phyloP scores from a whole-genome alignment of 2,797 vertebrate genomes.

The Cyprinodon diabolis region DNA sequence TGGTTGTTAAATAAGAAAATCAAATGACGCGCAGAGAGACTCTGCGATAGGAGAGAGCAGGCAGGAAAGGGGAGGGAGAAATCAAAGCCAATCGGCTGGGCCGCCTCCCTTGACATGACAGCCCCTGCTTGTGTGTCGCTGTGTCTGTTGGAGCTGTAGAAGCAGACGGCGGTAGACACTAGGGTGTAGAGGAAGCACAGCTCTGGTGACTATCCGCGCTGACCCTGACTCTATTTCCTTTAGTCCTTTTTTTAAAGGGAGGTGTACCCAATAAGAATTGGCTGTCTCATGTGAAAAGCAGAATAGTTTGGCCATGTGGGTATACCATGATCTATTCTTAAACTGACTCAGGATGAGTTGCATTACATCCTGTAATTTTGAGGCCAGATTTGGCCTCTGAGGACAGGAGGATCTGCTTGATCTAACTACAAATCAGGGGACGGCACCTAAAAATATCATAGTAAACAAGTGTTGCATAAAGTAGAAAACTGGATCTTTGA shows the following conservation, averaged over 20 bases:
- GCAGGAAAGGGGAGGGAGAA: constrained; percentile 70
- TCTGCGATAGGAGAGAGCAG: constrained; percentile 58
- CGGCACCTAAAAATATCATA: not conserved
- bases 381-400: constrained; percentile 44
- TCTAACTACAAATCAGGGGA: constrained; percentile 16
- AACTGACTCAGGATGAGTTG: constrained; percentile 60
- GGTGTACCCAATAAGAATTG: constrained; percentile 33
- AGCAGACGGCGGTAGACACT: constrained; percentile 62
- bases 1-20: constrained; percentile 89
- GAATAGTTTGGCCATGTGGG: constrained; percentile 45
- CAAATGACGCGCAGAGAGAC: constrained; percentile 81
- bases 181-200: constrained; percentile 62
- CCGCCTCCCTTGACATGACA: constrained; percentile 68
- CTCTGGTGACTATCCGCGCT: constrained; percentile 51
- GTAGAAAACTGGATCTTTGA: not conserved
- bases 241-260: constrained; percentile 5
- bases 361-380: constrained; percentile 67
- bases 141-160: constrained; percentile 33
- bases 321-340: constrained; percentile 63
- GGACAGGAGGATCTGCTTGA: constrained; percentile 3
- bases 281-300: constrained; percentile 47
- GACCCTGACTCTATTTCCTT: constrained; percentile 45
- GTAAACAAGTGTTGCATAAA: not conserved
- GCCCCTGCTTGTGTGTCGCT: constrained; percentile 40
- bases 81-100: constrained; percentile 74